Conservation (phyloP, 2,797 vertebrate species). For the Pipistrellus pygmaeus region DNA sequence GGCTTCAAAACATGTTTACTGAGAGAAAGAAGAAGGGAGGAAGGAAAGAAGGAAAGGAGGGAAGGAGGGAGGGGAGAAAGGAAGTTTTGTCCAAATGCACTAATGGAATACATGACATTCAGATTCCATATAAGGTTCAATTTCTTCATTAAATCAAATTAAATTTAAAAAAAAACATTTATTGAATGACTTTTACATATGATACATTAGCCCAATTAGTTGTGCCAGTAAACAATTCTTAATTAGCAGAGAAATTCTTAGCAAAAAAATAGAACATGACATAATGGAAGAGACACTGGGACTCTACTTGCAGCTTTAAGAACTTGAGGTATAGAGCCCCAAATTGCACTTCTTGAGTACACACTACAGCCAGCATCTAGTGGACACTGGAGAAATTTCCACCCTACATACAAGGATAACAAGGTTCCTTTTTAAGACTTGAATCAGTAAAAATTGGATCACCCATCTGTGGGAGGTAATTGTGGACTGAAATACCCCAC, state of each 20-base stretch:
- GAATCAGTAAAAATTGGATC: background rate
- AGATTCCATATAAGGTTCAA: constrained; percentile 31
- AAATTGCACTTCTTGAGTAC: constrained; percentile 6
- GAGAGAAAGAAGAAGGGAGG: background rate
- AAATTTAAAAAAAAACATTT: constrained; percentile 1
- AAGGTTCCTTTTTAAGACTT: background rate
- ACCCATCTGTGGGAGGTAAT: background rate
- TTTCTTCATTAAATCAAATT: constrained; percentile 13
- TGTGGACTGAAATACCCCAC: background rate
- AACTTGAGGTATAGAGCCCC: background rate
- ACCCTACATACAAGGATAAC: background rate
- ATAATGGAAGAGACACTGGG: background rate
- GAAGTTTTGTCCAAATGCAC: constrained; percentile 3
- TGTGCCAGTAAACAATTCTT: constrained; percentile 6
- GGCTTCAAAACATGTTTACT: background rate
- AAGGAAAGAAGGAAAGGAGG: background rate
- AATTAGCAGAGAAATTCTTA: background rate
- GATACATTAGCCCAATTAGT: background rate
- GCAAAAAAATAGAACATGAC: background rate
- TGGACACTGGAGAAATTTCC: background rate
- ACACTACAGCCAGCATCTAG: background rate
- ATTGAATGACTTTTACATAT: constrained; percentile 2
- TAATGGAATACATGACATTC: background rate
- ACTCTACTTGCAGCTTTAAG: background rate
- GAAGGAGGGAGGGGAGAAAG: background rate